Evolutionary conservation across 2,797 vertebrate genomes (phyloP).

Genomic region (Sebastes melanostomus): DNA sequence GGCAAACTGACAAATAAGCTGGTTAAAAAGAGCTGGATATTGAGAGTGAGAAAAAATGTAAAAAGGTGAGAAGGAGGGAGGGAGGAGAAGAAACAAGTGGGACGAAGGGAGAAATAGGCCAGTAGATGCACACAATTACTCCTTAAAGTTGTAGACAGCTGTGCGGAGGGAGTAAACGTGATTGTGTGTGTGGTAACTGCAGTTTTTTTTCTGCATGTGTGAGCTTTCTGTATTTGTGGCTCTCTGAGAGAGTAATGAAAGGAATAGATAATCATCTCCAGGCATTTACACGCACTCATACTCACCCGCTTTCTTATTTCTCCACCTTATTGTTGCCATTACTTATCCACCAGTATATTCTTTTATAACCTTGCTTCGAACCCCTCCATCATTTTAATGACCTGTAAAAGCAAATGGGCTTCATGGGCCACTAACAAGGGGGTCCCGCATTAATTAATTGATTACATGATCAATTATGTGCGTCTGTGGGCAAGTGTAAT

Average conservation of each 20-base stretch:
- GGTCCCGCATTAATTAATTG: constrained; percentile 72
- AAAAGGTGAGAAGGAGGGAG: background rate
- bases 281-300: constrained; percentile 28
- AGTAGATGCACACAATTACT: constrained; percentile 33
- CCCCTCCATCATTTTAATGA: constrained; percentile 79
- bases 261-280: constrained; percentile 31
- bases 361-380: constrained; percentile 59
- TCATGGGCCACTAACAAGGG: constrained; percentile 68
- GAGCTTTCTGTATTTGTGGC: constrained; percentile 28
- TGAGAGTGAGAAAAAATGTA: background rate
- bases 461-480: constrained; percentile 81
- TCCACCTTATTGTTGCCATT: constrained; percentile 49
- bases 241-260: constrained; percentile 34
- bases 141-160: constrained; percentile 44
- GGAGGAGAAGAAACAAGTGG: constrained; percentile 34
- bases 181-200: constrained; percentile 9
- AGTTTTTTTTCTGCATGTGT: constrained; percentile 3
- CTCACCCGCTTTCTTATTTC: constrained; percentile 20
- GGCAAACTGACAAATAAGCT: constrained; percentile 11
- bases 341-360: constrained; percentile 52
- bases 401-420: constrained; percentile 75
- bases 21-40: background rate
- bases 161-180: constrained; percentile 11
- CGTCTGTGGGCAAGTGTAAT: constrained; percentile 72
- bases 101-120: constrained; percentile 46